Conservation (phyloP, 2,113 vertebrate species). For the Hemichromis elongatus region DNA sequence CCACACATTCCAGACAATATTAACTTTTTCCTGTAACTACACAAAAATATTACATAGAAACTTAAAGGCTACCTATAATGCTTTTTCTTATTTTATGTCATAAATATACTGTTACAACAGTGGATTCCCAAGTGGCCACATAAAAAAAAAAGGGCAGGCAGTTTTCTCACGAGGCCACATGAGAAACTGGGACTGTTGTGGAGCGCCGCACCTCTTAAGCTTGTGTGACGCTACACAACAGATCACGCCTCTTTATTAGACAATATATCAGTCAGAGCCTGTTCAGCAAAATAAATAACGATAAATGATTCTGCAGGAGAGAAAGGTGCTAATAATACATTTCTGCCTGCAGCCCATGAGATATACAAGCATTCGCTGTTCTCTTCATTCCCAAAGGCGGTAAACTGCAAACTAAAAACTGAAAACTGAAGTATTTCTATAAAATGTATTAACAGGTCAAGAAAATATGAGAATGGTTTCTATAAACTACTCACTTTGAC, state of each 20-base stretch:
- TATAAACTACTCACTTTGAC: background rate
- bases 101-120: background rate
- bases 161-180: background rate
- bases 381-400: background rate
- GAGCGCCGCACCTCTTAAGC: background rate
- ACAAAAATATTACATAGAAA: background rate
- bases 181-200: background rate
- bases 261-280: background rate
- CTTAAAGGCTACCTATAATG: background rate
- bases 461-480: background rate
- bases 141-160: background rate
- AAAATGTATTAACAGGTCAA: background rate
- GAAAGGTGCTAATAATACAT: background rate
- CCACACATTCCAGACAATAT: background rate
- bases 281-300: background rate
- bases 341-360: background rate
- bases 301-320: background rate
- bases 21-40: background rate
- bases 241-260: background rate
- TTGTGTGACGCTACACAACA: background rate
- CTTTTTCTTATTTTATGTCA: background rate
- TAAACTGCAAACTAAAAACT: background rate
- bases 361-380: background rate
- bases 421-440: background rate
- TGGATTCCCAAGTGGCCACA: background rate